phyloP scores from a whole-genome alignment of 2,888 invertebrate species.

The Seira sanloemensis region DNA sequence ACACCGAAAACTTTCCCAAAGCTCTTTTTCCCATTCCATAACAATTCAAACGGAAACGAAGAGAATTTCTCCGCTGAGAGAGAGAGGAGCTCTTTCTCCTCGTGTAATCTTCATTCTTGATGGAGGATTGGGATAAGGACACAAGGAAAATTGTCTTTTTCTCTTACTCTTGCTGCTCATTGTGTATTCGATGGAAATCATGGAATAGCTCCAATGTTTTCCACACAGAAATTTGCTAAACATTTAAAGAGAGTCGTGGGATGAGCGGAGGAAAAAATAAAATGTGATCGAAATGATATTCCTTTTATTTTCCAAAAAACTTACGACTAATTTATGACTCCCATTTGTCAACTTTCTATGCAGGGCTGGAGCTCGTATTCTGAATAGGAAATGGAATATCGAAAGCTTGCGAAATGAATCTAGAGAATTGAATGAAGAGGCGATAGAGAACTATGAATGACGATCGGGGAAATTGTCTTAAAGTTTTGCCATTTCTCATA shows the following conservation, averaged over 20 bases:
- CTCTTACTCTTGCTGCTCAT: background rate
- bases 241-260: no score
- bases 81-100: background rate
- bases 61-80: background rate
- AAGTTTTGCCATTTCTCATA: no score
- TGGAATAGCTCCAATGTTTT: no score
- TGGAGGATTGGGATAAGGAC: background rate
- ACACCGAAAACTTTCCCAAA: background rate
- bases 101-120: background rate
- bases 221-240: no score
- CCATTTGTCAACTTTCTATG: slow-evolving; percentile 58
- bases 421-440: no score
- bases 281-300: no score
- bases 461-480: no score
- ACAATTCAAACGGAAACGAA: background rate
- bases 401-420: no score
- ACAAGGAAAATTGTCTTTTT: background rate
- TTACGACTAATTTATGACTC: slow-evolving; percentile 54
- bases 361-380: no score
- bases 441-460: no score
- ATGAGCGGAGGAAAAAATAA: slow-evolving; percentile 43
- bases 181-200: background rate
- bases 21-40: background rate
- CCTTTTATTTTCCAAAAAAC: no score
- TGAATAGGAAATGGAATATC: no score